These are phyloP conservation scores for Gambusia affinis DNA, from an alignment of 2,113 vertebrate genomes.

Conservation along the genomic window DNA sequence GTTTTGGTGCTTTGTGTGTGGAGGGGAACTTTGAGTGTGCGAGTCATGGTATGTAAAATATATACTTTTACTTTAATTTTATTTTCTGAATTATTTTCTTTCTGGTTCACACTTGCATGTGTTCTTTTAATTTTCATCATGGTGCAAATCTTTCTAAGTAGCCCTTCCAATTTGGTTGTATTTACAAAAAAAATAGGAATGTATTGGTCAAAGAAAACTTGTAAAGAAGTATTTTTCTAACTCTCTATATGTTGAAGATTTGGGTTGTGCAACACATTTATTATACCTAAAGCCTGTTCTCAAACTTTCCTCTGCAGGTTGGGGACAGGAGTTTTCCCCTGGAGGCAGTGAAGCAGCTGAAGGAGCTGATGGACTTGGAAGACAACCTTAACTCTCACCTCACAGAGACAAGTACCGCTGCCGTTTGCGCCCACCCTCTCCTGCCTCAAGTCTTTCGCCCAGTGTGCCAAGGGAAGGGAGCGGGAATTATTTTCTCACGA, in stretches of 20 bases:
- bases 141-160: neutral
- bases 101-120: neutral
- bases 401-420: rapidly evolving
- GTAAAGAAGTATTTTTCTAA: neutral
- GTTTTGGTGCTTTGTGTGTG: constrained; percentile 52
- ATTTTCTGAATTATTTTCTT: neutral
- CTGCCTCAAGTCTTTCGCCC: constrained; percentile 76
- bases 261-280: too few species aligned
- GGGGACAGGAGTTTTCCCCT: constrained; percentile 77
- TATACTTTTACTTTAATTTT: neutral
- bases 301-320: constrained; percentile 63
- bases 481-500: constrained; percentile 54
- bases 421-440: constrained; percentile 53
- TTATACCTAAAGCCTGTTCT: neutral
- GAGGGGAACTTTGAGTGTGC: constrained; percentile 42
- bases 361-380: constrained; percentile 56
- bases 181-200: neutral
- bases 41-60: constrained; percentile 66
- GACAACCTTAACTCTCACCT: neutral
- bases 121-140: neutral
- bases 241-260: neutral
- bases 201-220: neutral
- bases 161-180: neutral
- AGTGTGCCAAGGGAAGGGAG: constrained; percentile 62
- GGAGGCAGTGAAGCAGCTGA: constrained; percentile 82